Evolutionary conservation across 2,113 vertebrate genomes (phyloP), one percentile per base, ranked within the genome.

Genomic region (Oriolus oriolus): DNA sequence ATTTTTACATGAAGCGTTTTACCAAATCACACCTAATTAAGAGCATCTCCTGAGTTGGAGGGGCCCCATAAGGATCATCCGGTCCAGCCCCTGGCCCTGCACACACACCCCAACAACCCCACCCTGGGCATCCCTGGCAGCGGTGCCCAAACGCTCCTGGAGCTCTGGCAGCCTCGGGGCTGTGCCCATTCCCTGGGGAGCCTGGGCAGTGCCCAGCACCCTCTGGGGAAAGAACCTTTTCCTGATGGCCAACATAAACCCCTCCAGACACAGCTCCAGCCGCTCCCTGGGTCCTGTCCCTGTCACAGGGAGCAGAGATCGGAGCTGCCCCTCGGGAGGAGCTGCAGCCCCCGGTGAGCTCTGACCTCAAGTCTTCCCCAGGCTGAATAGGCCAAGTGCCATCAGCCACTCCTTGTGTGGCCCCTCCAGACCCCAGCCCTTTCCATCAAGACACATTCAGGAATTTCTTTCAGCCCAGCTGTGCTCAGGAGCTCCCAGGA

Each of bases 161-260:
- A 27, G 44, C 17, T 27, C 37, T 5, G 21, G 35, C 44, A 69
- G 65, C 44, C 23, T 28, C 2, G 17, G 75, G 28, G n/a, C 64
- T 1, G 12, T 28, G 74, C 18, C 44, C 31, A 1, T 49, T 2
- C 53, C 53, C 17, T 37, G 37, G 21, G 30, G 44, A 52, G 44
- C 53, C 26, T 44, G 73, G 11, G 4, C 45, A 33, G 73, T 28
- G 47, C 24, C 53, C 24, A 54, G 20, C 65, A 26, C 30, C 16
- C 16, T 70, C 47, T 70, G 74, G 13, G n/a, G 10, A 13, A 61
- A 16, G 39, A 61, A 7, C 30, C 39, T 70, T 47, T 20, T 7
- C 8, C 39, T 17, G 3, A 9, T 1, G 7, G 1, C n/a, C n/a
- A 30, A 4, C n/a, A 9, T 7, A 10, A 47, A 6, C 41, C 7